Evolutionary conservation across 2,797 vertebrate species (phyloP).

Genomic region (Coendou prehensilis): DNA sequence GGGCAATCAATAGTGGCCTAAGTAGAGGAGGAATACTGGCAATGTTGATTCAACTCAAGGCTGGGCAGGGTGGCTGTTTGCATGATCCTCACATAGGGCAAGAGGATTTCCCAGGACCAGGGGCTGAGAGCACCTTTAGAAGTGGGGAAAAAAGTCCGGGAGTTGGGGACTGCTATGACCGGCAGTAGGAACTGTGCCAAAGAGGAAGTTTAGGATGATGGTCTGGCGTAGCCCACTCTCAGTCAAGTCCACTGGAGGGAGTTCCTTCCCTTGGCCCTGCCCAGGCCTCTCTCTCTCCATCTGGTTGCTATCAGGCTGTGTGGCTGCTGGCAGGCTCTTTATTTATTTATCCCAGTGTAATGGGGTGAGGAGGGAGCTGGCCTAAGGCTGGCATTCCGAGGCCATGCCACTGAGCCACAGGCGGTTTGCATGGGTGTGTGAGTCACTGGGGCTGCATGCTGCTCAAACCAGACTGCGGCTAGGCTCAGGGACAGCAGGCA

Average conservation of each 20-base stretch:
- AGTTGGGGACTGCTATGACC: background rate
- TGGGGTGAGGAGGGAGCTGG: conserved; percentile 87
- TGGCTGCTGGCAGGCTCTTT: conserved; percentile 78
- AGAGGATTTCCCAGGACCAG: background rate
- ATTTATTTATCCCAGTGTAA: conserved; percentile 89
- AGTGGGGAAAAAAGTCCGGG: background rate
- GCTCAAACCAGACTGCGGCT: conserved; percentile 88
- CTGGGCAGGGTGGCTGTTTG: background rate
- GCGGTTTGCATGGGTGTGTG: conserved; percentile 88
- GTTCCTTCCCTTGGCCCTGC: conserved; percentile 54
- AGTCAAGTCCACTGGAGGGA: conserved; percentile 69
- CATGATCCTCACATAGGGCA: background rate
- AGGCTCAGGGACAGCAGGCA: conserved; percentile 75
- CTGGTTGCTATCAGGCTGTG: conserved; percentile 79
- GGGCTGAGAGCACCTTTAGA: background rate
- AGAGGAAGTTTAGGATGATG: conserved; percentile 48
- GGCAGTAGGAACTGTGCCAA: background rate
- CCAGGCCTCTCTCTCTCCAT: background rate
- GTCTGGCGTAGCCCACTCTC: conserved; percentile 10
- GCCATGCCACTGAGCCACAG: conserved; percentile 85
- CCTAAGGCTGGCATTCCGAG: conserved; percentile 80
- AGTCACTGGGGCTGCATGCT: conserved; percentile 88
- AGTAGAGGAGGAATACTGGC: background rate
- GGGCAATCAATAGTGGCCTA: background rate
- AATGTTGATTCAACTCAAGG: background rate